Evolutionary conservation across 2,797 vertebrate genomes (phyloP).

Genomic region (Prionace glauca): DNA sequence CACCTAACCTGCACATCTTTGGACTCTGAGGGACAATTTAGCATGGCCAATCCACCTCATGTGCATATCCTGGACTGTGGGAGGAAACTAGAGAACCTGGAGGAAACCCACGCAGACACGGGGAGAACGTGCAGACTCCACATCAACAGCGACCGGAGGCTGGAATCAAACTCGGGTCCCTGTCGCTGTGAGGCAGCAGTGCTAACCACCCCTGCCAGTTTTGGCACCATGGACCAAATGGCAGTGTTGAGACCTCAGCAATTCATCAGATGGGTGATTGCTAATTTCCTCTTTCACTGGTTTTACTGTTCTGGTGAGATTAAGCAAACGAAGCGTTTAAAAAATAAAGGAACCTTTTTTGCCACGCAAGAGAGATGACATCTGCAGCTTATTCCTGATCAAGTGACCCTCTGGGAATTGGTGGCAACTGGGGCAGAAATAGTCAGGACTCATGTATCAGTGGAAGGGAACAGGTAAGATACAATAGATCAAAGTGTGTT

Average conservation of each 20-base stretch:
- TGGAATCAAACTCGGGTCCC: too few relatives aligned
- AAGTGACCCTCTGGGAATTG: background rate
- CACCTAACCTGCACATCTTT: too few relatives aligned
- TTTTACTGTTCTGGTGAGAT: background rate
- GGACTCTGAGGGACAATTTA: too few relatives aligned
- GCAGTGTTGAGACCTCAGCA: background rate
- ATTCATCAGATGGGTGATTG: background rate
- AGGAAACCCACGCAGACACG: too few relatives aligned
- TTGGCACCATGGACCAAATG: background rate
- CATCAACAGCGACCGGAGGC: too few relatives aligned
- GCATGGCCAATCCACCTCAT: too few relatives aligned
- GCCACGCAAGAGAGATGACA: background rate
- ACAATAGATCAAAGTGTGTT: background rate
- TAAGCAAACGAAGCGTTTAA: background rate
- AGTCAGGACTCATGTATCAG: background rate
- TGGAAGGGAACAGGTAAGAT: background rate
- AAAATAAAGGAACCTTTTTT: background rate
- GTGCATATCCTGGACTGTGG: too few relatives aligned
- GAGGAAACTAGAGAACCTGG: too few relatives aligned
- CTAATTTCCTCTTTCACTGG: background rate
- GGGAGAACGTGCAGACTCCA: too few relatives aligned
- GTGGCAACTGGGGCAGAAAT: background rate
- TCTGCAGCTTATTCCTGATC: too few relatives aligned
- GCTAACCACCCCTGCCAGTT: background rate
- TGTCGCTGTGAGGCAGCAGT: too few relatives aligned